These are phyloP conservation scores for Oreochromis niloticus DNA, from an alignment of 2,113 vertebrate genomes.

Conservation along the genomic window DNA sequence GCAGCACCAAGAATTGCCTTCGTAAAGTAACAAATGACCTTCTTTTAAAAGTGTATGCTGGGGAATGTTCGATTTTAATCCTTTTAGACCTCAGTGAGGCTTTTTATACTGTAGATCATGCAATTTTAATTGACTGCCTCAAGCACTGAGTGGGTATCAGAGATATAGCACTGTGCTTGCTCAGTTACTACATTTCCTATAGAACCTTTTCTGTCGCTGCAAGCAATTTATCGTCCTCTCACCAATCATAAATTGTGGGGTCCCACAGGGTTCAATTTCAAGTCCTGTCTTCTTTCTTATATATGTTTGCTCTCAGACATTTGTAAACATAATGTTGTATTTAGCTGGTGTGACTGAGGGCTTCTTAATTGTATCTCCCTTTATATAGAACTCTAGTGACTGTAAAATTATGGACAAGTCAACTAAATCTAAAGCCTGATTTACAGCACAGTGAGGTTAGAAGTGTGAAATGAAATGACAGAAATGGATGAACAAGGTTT, in stretches of 20 bases:
- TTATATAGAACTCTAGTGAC: neutral
- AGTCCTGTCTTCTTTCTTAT: neutral
- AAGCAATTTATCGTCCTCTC: slow-evolving; percentile 21
- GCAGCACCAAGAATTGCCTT: neutral
- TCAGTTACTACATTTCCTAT: slow-evolving; percentile 31
- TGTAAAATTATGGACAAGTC: neutral
- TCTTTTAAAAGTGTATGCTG: slow-evolving; percentile 6
- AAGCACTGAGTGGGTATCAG: slow-evolving; percentile 16
- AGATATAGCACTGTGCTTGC: slow-evolving; percentile 26
- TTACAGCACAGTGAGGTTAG: neutral
- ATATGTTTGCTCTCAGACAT: neutral
- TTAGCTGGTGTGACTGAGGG: neutral
- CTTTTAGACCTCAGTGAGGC: slow-evolving; percentile 29
- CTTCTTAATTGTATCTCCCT: neutral
- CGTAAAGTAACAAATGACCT: slow-evolving; percentile 18
- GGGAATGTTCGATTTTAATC: slow-evolving; percentile 25
- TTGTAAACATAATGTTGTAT: neutral
- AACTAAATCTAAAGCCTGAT: neutral
- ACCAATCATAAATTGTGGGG: slow-evolving; percentile 1
- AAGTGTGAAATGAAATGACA: neutral
- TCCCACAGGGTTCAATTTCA: slow-evolving; percentile 32
- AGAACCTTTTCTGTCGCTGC: slow-evolving; percentile 17
- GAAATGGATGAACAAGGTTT: neutral
- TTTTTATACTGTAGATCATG: slow-evolving; percentile 47
- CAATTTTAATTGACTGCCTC: slow-evolving; percentile 48